Base-by-base conservation (phyloP, 53 echinoderm and acorn worm genomes). In the Mesocentrotus franciscanus region DNA sequence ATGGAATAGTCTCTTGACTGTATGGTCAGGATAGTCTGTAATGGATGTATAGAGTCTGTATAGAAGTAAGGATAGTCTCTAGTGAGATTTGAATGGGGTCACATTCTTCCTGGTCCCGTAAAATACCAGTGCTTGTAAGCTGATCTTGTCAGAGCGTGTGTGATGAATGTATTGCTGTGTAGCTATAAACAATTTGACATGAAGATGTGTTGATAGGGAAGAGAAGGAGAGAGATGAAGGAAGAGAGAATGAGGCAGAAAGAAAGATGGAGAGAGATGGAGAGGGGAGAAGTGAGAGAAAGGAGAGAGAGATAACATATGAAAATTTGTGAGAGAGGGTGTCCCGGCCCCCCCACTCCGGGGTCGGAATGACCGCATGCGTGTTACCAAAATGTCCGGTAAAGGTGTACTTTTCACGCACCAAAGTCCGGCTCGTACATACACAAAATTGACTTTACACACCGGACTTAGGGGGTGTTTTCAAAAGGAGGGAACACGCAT, bases 111-210 rank as follows among this genome's bases (percentile, higher is more conserved):
- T 78, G 18, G 57, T 79, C 60, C 93, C 61, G 58, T 58, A 27
- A 93, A 93, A 93, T 93, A 93, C 93, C 93, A 93, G 79, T 59
- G 79, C 56, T 26, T 30, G 93, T 93, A 93, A 93, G 81, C 17
- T 36, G 93, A 93, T 78, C 93, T 74, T 75, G 39, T 64, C 72
- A 64, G 35, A 92, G 92, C 92, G 27, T 64, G 92, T 58, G 83
- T 93, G 93, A 93, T 93, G 93, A 93, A 93, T 93, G 93, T 81
- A 81, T 78, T 93, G 62, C 56, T 78, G 93, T 93, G 93, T 78
- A 93, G 93, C 93, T 81, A 93, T 93, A 93, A 93, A 93, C 93
- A 93, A 93, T 79, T 36, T 93, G 93, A 93, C 93, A 81, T 78
- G 60, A 55, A 60, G 93, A 61, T 83, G 81, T 59, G 93, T 79